Evolutionary conservation across 64 coral and sea anemone species (phyloP), one percentile per base, ranked within the genome.

Genomic region (Cladopsammia gracilis): DNA sequence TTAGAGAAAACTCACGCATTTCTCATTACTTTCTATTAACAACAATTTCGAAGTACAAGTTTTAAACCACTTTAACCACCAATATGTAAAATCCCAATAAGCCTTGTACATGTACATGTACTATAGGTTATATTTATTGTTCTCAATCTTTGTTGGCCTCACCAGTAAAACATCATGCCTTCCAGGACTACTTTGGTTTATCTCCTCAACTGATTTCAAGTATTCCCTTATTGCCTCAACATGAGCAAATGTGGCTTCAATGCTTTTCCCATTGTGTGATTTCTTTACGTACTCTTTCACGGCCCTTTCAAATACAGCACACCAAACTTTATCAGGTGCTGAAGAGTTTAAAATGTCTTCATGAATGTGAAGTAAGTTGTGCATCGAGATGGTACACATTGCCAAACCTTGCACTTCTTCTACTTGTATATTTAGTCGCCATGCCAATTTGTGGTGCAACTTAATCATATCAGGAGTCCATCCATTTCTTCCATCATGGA

Each of bases 311-410:
- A 22, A 86, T 1, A 70, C 83, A 11, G 83, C 83, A 86, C 62
- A 86, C 83, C 83, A 86, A 50, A 5, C 18, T 24, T 89, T 89
- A 64, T 89, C 87, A 0, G 87, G 26, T 4, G 71, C 10, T 59
- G 86, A 88, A 18, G 79, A 69, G 12, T 52, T 79, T 0, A 60
- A 19, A 4, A 89, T 79, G n/a, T 89, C 88, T 77, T 89, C 88
- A 89, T 89, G 73, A 69, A 78, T 89, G 9, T 89, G 88, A 54
- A 68, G 45, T 23, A 89, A 53, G 44, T 89, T 89, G n/a, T 89
- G 88, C 74, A 89, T 5, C 16, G 88, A 89, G 7, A 89, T 79
- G 9, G 74, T 89, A 66, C 73, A 86, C 83, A 89, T 65, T 75
- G 22, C 56, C 58, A 89, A 77, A 48, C 87, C 70, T 66, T 89